These are phyloP conservation scores for Dusona sp. DNA, from an alignment of 2,888 invertebrate species.

Conservation along the genomic window DNA sequence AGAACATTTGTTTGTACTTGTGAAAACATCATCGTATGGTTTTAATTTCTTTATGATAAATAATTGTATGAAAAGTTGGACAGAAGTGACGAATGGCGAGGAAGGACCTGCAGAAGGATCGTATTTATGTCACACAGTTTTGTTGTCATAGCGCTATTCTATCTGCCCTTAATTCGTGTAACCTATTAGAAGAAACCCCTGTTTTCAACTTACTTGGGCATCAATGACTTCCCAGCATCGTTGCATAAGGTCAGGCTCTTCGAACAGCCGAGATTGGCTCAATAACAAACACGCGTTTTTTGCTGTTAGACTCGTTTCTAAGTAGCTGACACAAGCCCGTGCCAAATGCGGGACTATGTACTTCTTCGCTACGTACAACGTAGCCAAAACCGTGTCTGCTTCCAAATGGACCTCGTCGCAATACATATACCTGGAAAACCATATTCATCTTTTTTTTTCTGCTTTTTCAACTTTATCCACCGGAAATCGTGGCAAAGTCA, in stretches of 20 bases:
- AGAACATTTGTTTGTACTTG: slow-evolving; percentile 17
- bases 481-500: not conserved
- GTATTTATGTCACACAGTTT: slow-evolving; percentile 68
- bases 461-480: not conserved
- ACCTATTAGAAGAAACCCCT: slow-evolving; percentile 50
- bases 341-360: slow-evolving; percentile 98
- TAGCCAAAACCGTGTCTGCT: slow-evolving; percentile 97
- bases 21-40: not conserved
- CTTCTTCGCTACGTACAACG: slow-evolving; percentile 98
- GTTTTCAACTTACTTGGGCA: slow-evolving; percentile 91
- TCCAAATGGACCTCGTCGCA: slow-evolving; percentile 98
- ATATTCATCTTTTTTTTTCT: slow-evolving; percentile 25
- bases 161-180: slow-evolving; percentile 63
- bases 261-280: slow-evolving; percentile 97
- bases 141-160: slow-evolving; percentile 64
- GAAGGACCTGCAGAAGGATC: slow-evolving; percentile 43
- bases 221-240: slow-evolving; percentile 99
- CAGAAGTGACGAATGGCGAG: slow-evolving; percentile 14
- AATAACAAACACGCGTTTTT: slow-evolving; percentile 98
- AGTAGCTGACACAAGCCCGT: slow-evolving; percentile 96
- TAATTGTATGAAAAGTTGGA: slow-evolving; percentile 7
- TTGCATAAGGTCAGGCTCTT: slow-evolving; percentile 98
- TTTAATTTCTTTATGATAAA: not conserved
- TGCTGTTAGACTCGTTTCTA: slow-evolving; percentile 97
- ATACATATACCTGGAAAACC: slow-evolving; percentile 94